A percentile compares a stretch with the other conserved stretches of the same genome.
Conservation (phyloP, 2,888 invertebrate genomes). For the Tetramorium bicarinatum region DNA sequence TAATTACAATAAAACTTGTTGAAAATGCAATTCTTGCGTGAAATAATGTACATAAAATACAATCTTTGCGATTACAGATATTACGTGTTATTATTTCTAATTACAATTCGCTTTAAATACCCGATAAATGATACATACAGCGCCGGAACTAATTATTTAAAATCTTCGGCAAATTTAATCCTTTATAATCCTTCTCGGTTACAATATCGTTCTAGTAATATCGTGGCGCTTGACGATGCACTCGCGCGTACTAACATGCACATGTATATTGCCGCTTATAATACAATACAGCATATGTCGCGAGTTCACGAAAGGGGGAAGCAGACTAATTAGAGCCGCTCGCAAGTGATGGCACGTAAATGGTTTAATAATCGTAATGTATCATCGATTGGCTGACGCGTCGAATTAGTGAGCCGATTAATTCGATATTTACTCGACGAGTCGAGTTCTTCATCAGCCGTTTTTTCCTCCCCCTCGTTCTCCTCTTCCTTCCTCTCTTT, state of each 20-base stretch:
- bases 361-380: constrained; percentile 62
- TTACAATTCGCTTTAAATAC: neutral
- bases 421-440: constrained; percentile 56
- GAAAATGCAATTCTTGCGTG: neutral
- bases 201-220: constrained; percentile 11
- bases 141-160: neutral
- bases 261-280: constrained; percentile 43
- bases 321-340: constrained; percentile 59
- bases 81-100: neutral
- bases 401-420: constrained; percentile 50
- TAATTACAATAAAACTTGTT: neutral
- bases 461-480: neutral
- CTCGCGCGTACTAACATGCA: constrained; percentile 14
- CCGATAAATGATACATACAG: neutral
- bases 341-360: constrained; percentile 57
- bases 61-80: neutral
- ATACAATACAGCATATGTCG: constrained; percentile 43
- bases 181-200: neutral
- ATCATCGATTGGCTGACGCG: constrained; percentile 31
- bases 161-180: neutral
- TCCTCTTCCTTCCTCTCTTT: neutral
- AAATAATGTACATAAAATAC: neutral
- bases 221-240: constrained; percentile 30
- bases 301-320: neutral
- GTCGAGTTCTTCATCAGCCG: neutral